phyloP scores from a whole-genome alignment of 2,888 invertebrate genomes.

The Dorcus parallelipipedus region DNA sequence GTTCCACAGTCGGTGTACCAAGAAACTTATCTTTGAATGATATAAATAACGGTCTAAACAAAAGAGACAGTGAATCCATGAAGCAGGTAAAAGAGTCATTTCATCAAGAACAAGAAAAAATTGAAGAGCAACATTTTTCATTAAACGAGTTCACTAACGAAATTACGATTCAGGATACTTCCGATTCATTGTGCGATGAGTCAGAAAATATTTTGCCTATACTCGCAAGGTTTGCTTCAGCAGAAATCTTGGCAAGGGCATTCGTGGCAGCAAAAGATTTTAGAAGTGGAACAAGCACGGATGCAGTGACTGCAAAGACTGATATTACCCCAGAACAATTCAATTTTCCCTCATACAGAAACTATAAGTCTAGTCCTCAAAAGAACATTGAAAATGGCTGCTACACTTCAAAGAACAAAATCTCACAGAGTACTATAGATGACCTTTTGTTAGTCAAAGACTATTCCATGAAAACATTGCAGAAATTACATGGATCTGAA shows the following conservation, averaged over 20 bases:
- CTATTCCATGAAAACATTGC: slow-evolving; percentile 12
- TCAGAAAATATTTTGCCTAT: neutral
- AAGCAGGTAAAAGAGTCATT: neutral
- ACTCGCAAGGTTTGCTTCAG: too few relatives aligned
- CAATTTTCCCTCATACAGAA: too few relatives aligned
- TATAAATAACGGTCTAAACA: neutral
- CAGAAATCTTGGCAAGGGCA: too few relatives aligned
- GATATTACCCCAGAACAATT: neutral
- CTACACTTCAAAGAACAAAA: neutral
- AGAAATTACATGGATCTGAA: neutral
- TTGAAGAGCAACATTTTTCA: slow-evolving; percentile 10
- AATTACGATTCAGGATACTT: slow-evolving; percentile 3
- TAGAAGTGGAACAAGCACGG: neutral
- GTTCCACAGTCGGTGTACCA: neutral
- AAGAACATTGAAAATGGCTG: neutral
- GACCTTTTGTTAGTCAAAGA: slow-evolving; percentile 4
- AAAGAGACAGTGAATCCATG: too few relatives aligned
- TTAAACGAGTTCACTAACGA: slow-evolving; percentile 13
- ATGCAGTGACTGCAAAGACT: neutral
- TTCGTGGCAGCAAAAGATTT: neutral
- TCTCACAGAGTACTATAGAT: neutral
- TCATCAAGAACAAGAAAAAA: neutral
- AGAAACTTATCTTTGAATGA: neutral
- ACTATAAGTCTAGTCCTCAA: neutral
- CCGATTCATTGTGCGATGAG: neutral